Evolutionary conservation across 2,113 vertebrate genomes (phyloP), one percentile per base, ranked within the genome.

Genomic region (Merops nubicus): DNA sequence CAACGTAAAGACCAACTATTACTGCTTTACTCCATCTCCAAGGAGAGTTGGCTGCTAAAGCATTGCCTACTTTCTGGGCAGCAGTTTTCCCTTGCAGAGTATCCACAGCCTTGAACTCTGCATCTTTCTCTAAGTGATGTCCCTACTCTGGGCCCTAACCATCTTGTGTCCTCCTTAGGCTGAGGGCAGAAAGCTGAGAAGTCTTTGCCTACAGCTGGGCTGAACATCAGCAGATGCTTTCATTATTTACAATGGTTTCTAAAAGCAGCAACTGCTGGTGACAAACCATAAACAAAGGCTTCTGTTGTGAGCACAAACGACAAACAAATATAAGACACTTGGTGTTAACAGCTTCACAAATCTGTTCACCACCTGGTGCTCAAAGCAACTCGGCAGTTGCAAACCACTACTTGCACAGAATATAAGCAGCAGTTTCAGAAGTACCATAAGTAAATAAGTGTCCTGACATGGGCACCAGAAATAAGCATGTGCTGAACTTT

Each of bases 401-500:
- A 51, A 75, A 15, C 33, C 13, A 5, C 1, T 6, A 8, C 34
- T 45, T 12, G 33, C 5, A 1, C 51, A 29, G 47, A 34, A 69
- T 63, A 12, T 21, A 40, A 43, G 9, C 8, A 1, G 4, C 0
- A 0, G 47, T 63, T 89, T 74, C 81, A 62, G 50, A 62, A 85
- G 48, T 26, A 45, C 65, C 0, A 0, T 53, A 68, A 94, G 94
- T 85, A 79, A 92, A 90, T 29, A 20, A 25, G 67, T 4, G 25
- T 38, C 72, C 88, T 94, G 85, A 93, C 54, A 33, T 50, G 38
- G n/a, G 50, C 70, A 88, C 88, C 91, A 89, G 91, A 96, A 96
- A 97, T 96, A 95, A 92, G 42, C 31, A 2, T 5, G 57, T 60
- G 40, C 81, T 90, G 91, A 93, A 78, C 82, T 91, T 72, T 69